phyloP scores from a whole-genome alignment of 2,797 vertebrate genomes.

The Aulostomus chinensis region DNA sequence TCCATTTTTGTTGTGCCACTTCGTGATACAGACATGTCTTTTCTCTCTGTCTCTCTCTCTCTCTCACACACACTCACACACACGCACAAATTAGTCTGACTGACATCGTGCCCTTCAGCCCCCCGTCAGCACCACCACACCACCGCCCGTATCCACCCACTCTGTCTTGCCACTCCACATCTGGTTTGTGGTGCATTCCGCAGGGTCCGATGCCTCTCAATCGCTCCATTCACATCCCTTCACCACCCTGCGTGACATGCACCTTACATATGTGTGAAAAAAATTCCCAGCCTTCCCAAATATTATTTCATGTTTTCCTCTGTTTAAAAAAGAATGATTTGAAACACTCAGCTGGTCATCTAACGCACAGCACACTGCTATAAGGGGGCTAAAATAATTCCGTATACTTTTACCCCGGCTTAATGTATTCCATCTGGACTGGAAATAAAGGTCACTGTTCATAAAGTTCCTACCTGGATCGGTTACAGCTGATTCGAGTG shows the following conservation, averaged over 20 bases:
- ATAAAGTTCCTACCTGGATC: conserved; percentile 47
- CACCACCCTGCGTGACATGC: conserved; percentile 37
- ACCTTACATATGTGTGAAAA: conserved; percentile 67
- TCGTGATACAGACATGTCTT: too few species aligned
- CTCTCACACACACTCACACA: too few species aligned
- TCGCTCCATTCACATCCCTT: conserved; percentile 61
- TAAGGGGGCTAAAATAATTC: conserved; percentile 8
- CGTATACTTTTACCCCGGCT: conserved; percentile 20
- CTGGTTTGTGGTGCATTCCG: conserved; percentile 71
- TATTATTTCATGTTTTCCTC: conserved; percentile 46
- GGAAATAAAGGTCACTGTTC: conserved; percentile 53
- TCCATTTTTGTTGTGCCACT: too few species aligned
- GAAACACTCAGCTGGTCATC: conserved; percentile 45
- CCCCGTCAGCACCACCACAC: conserved; percentile 63
- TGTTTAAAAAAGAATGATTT: conserved; percentile 33
- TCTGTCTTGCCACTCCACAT: conserved; percentile 68
- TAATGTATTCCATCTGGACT: conserved; percentile 69
- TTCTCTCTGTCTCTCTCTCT: too few species aligned
- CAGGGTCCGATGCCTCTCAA: conserved; percentile 47
- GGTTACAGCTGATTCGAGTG: conserved; percentile 44
- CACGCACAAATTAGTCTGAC: not conserved
- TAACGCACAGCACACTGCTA: conserved; percentile 31
- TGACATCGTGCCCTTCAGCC: not conserved
- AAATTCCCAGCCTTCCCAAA: conserved; percentile 32
- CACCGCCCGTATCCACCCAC: conserved; percentile 55